Percentiles rank a stretch among this genome's conserved stretches.
Evolutionary conservation across 1,140 invertebrate genomes (phyloP).

Genomic region (Aphis gossypii): DNA sequence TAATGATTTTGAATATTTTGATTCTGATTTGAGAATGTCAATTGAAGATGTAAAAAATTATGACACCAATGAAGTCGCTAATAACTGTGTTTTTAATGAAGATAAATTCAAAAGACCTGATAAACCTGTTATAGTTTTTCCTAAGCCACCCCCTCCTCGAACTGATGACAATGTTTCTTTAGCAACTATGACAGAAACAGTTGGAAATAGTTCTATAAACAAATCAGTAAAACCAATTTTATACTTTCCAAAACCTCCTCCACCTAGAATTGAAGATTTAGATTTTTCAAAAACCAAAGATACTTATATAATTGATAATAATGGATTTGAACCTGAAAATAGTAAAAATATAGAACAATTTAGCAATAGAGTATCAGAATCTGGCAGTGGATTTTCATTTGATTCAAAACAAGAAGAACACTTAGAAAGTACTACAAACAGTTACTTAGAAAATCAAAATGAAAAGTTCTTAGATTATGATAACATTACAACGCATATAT

Average conservation of each 20-base stretch:
- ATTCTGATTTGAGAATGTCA: conserved; percentile 40
- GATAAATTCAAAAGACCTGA: conserved; percentile 47
- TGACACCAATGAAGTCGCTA: background rate
- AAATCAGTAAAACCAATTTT: conserved; percentile 40
- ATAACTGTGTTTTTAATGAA: background rate
- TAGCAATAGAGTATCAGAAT: background rate
- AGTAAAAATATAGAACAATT: background rate
- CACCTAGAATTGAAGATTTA: background rate
- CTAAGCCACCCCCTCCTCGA: conserved; percentile 35
- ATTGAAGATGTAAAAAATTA: conserved; percentile 38
- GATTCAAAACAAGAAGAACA: conserved; percentile 1
- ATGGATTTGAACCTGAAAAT: background rate
- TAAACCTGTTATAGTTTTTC: conserved; percentile 45
- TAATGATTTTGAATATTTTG: conserved; percentile 54
- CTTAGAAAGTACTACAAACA: background rate
- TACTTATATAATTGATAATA: conserved; percentile 6
- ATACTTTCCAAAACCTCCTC: conserved; percentile 29
- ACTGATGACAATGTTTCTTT: conserved; percentile 27
- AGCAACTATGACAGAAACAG: background rate
- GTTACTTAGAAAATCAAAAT: conserved; percentile 14
- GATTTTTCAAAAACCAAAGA: background rate
- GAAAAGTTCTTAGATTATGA: conserved; percentile 21
- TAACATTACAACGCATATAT: conserved; percentile 13
- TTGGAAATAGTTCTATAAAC: background rate
- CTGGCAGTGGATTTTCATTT: conserved; percentile 24